These are phyloP conservation scores for Protobothrops mucrosquamatus DNA, from an alignment of 2,113 vertebrate species.

Conservation along the genomic window DNA sequence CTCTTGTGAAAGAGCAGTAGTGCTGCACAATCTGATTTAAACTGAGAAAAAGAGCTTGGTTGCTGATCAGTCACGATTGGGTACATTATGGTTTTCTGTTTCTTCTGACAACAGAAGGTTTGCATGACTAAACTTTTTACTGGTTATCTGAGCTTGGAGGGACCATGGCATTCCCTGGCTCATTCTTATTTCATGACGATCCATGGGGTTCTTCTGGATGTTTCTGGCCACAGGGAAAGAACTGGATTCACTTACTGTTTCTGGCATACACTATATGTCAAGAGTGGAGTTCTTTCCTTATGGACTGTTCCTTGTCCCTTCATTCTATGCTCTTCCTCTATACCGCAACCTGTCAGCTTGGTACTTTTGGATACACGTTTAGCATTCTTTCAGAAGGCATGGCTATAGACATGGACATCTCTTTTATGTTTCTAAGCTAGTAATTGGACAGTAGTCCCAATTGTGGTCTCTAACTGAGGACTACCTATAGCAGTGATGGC, in stretches of 20 bases:
- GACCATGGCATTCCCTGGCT: too few relatives aligned
- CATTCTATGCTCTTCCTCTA: not conserved
- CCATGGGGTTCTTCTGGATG: not conserved
- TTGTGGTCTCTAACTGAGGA: not conserved
- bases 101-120: too few relatives aligned
- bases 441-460: not conserved
- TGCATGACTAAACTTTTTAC: too few relatives aligned
- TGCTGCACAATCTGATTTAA: too few relatives aligned
- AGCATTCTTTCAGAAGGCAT: not conserved
- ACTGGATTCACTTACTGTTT: not conserved
- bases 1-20: too few relatives aligned
- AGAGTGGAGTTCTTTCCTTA: not conserved
- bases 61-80: too few relatives aligned
- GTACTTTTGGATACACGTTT: not conserved
- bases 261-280: not conserved
- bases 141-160: too few relatives aligned
- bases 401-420: not conserved
- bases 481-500: not conserved
- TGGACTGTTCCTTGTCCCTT: not conserved
- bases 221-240: not conserved
- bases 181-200: too few relatives aligned
- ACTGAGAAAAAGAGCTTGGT: too few relatives aligned
- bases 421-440: not conserved
- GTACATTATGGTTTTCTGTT: too few relatives aligned
- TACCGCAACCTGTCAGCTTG: not conserved